Evolutionary conservation across 2,888 invertebrate species (phyloP).

Genomic region (Drosophila limbata): DNA sequence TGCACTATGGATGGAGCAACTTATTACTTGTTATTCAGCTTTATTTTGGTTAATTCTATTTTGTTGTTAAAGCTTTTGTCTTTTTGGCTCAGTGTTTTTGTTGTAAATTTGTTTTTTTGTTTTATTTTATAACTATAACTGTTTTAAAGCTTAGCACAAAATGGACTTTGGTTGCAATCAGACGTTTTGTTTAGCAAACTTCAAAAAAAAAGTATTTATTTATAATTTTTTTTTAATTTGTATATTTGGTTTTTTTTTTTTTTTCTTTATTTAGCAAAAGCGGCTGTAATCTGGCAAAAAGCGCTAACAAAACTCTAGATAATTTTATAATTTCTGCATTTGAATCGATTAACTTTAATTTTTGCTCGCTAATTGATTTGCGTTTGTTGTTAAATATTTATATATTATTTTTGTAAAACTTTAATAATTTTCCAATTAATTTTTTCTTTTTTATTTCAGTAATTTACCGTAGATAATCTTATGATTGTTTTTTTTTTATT

Average conservation of each 20-base stretch:
- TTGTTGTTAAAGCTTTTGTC: constrained; percentile 39
- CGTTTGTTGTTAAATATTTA: neutral
- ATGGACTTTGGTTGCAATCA: constrained; percentile 48
- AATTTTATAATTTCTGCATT: constrained; percentile 9
- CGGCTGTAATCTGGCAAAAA: constrained; percentile 52
- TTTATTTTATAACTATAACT: constrained; percentile 7
- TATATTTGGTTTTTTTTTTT: constrained; percentile 16
- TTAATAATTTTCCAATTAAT: neutral
- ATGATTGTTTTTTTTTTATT: constrained; percentile 3
- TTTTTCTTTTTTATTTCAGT: neutral
- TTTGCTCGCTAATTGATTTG: constrained; percentile 15
- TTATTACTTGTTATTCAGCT: constrained; percentile 44
- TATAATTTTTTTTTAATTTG: neutral
- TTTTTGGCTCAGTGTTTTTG: constrained; percentile 24
- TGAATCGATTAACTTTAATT: constrained; percentile 14
- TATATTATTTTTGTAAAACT: neutral
- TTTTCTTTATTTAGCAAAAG: constrained; percentile 45
- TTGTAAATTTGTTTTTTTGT: constrained; percentile 22
- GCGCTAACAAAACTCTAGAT: constrained; percentile 32
- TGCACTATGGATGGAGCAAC: constrained; percentile 61
- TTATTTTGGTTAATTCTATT: constrained; percentile 7
- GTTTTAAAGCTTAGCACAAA: constrained; percentile 56
- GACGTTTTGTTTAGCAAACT: constrained; percentile 47
- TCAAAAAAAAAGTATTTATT: constrained; percentile 15
- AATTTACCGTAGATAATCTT: constrained; percentile 1